Base-by-base conservation (phyloP, 2,113 vertebrate species). In the Excalfactoria chinensis region DNA sequence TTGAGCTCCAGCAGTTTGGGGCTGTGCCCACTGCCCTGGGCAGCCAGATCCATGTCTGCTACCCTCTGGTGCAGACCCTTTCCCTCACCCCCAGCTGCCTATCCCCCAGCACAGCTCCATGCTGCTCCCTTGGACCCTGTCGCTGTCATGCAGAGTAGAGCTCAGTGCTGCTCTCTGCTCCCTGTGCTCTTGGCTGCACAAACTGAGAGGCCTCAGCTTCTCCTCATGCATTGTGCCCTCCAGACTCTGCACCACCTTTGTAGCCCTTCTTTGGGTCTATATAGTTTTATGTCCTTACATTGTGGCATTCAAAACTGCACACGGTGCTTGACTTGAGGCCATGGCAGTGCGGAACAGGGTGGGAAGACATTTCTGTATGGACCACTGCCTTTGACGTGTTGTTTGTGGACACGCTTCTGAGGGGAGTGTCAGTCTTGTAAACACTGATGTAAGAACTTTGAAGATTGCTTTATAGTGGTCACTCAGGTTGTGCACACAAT, bases 381-480 rank as follows among this genome's bases (percentile, higher is more conserved):
- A 15, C 85, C 49, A 5, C n/a, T 75, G 4, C 1, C 1, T 87
- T 60, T 69, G 48, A 82, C 32, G 25, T 21, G 59, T 30, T 75
- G 0, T 1, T 82, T 34, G 35, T 41, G 55, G 55, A 34, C 22
- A 6, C 35, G 18, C 35, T 11, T 23, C 21, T 2, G 34, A 56
- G 55, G 30, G 18, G 19, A 20, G 15, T 19, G 26, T 53, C 82
- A 73, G 0, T 40, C 0, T n/a, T 44, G 3, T 16, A 34, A 53
- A 7, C 44, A 14, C 30, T n/a, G 19, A 9, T 21, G 14, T 12
- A 37, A 56, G 7, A 74, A 8, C 35, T 67, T 55, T 9, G 49
- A 67, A 26, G 20, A 11, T 15, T 66, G 16, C 46, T 90, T 48
- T 77, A n/a, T 25, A 26, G 4, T 7, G 21, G 8, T 35, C 58